Base-by-base conservation (phyloP, 1,140 invertebrate species). In the Chionoecetes opilio region DNA sequence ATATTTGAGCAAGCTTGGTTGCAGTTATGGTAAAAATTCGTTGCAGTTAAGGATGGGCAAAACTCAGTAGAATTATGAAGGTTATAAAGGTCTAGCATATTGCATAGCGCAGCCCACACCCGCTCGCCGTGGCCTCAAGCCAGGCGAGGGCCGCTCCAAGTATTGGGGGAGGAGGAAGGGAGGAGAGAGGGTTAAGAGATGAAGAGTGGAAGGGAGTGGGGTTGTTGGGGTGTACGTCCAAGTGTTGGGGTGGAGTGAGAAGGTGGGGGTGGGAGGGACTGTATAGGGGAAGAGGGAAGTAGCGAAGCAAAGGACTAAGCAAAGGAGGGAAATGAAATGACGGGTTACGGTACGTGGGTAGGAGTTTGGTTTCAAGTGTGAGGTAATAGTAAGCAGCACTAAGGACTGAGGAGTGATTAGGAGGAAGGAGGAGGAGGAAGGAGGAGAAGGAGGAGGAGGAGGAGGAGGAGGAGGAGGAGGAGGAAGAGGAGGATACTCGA, bases 1-100 rank as follows among this genome's bases (percentile, higher is more conserved):
- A 95, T 95, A 95, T 95, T 95, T 95, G 94, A 95, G 94, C 94
- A 95, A 95, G 94, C 94, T 95, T 95, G 94, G 94, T 95, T 92
- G 94, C 94, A 95, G 94, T 95, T 95, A 95, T 95, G 94, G 94
- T 95, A 95, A 95, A 95, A 95, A 95, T 95, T 63, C 89, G 53
- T 91, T 92, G 82, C 94, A 95, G 94, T 92, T 95, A 95, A 95
- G 94, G 94, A 95, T 95, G 91, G 94, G 90, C 94, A 95, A 95
- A 95, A 95, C 94, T 95, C 94, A 63, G 90, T 63, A 95, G 94
- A 95, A 92, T 95, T 95, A 95, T 95, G 94, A 92, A 92, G 84
- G 94, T 84, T 95, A 92, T 92, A 92, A 95, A 95, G 94, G 94
- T 95, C 94, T 53, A 63, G 84, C 90, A 95, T 95, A 95, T 95